phyloP scores from a whole-genome alignment of 2,113 vertebrate genomes.

The Cephalopterus ornatus region DNA sequence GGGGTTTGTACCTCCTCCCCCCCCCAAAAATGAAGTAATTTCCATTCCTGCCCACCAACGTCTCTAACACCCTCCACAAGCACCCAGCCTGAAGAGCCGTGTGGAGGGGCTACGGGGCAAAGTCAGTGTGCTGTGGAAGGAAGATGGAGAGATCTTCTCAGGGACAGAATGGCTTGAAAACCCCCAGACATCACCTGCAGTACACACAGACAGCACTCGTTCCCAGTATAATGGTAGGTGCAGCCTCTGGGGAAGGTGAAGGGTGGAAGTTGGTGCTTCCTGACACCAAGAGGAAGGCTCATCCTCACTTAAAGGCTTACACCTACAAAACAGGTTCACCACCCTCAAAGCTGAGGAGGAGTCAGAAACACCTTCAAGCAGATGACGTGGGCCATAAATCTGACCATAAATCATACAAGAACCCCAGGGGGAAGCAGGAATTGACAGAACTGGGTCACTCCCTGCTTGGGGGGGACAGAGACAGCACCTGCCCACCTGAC shows the following conservation, averaged over 20 bases:
- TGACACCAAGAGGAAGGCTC: neutral
- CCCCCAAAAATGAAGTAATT: rapidly evolving
- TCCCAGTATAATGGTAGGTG: rapidly evolving
- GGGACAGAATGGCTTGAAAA: neutral
- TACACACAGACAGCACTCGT: neutral
- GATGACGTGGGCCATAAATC: no score
- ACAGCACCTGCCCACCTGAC: neutral
- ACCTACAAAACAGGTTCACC: neutral
- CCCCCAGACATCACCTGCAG: neutral
- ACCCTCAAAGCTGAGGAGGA: neutral
- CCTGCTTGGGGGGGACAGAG: neutral
- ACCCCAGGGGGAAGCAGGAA: neutral
- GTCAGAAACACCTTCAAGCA: neutral
- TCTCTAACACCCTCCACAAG: neutral
- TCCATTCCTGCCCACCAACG: neutral
- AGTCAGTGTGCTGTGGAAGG: neutral
- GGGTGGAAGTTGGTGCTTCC: neutral
- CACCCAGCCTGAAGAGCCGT: neutral
- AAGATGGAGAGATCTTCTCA: neutral
- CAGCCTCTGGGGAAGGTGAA: neutral
- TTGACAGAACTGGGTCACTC: neutral
- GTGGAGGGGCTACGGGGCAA: neutral
- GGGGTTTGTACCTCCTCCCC: neutral
- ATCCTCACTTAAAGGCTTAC: neutral
- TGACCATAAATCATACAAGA: neutral